phyloP scores from a whole-genome alignment of 1,140 invertebrate species.

The Teleogryllus occipitalis region DNA sequence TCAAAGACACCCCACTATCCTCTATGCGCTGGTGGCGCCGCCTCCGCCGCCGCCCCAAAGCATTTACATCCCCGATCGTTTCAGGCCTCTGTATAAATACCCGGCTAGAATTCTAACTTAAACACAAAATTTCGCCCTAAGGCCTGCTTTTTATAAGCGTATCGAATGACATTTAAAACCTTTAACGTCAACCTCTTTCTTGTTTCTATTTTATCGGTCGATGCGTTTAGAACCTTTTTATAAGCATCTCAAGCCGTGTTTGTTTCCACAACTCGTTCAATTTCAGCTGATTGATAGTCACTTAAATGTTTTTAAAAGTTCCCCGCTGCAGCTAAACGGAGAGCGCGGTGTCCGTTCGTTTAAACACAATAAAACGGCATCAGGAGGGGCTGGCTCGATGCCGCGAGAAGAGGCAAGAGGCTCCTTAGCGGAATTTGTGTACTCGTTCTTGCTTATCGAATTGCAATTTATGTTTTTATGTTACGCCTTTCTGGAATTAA shows the following conservation, averaged over 20 bases:
- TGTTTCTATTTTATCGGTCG: conserved; percentile 4
- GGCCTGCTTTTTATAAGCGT: background rate
- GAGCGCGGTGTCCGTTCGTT: background rate
- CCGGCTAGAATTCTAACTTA: background rate
- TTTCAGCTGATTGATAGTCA: conserved; percentile 1
- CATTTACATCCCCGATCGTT: background rate
- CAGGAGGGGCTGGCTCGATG: background rate
- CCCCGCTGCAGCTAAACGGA: background rate
- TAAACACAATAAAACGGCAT: background rate
- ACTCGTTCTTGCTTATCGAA: too few species aligned
- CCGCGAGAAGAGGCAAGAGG: too few species aligned
- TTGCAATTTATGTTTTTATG: too few species aligned
- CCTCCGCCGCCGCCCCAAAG: too few species aligned
- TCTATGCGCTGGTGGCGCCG: background rate
- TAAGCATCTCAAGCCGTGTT: background rate
- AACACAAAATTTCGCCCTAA: background rate
- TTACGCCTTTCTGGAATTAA: too few species aligned
- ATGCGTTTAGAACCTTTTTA: background rate
- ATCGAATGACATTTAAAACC: background rate
- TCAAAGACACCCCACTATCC: background rate
- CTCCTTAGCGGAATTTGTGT: too few species aligned
- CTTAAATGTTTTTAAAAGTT: background rate
- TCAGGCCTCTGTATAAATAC: background rate
- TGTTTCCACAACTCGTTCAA: background rate
- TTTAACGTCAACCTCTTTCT: background rate